Percentiles rank a stretch among this genome's conserved stretches.
Evolutionary conservation across 2,888 invertebrate genomes (phyloP).

Genomic region (Phrixothrix hirtus): DNA sequence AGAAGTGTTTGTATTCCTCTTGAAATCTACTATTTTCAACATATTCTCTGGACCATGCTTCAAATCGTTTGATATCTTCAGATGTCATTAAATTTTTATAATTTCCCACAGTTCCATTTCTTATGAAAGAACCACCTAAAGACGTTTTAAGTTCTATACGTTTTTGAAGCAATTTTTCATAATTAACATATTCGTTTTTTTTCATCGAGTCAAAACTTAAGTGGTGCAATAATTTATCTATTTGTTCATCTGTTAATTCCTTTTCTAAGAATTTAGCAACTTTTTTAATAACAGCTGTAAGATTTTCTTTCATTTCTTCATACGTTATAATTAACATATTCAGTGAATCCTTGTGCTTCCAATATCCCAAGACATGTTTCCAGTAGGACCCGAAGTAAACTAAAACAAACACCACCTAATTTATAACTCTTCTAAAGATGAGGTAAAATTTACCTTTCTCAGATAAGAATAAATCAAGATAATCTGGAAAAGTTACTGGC

Average conservation of each 20-base stretch:
- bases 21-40: neutral
- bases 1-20: too few relatives aligned
- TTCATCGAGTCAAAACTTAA: slow-evolving; percentile 60
- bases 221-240: slow-evolving; percentile 51
- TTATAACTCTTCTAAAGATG: too few relatives aligned
- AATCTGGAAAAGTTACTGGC: too few relatives aligned
- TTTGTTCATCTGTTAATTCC: slow-evolving; percentile 49
- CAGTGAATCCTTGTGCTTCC: slow-evolving; percentile 29
- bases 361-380: too few relatives aligned
- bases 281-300: slow-evolving; percentile 22
- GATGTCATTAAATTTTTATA: slow-evolving; percentile 10
- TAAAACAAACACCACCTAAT: too few relatives aligned
- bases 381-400: slow-evolving; percentile 34
- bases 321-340: too few relatives aligned
- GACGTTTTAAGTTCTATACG: too few relatives aligned
- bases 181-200: slow-evolving; percentile 57
- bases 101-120: slow-evolving; percentile 11
- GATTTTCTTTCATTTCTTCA: too few relatives aligned
- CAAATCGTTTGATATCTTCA: slow-evolving; percentile 12
- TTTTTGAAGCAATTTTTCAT: neutral
- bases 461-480: too few relatives aligned
- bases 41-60: slow-evolving; percentile 9
- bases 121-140: slow-evolving; percentile 10
- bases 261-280: too few relatives aligned
- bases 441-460: too few relatives aligned